A percentile compares a stretch with the other conserved stretches of the same genome.
Conservation (phyloP, 2,113 vertebrate species). For the Vulpes ferrilata region DNA sequence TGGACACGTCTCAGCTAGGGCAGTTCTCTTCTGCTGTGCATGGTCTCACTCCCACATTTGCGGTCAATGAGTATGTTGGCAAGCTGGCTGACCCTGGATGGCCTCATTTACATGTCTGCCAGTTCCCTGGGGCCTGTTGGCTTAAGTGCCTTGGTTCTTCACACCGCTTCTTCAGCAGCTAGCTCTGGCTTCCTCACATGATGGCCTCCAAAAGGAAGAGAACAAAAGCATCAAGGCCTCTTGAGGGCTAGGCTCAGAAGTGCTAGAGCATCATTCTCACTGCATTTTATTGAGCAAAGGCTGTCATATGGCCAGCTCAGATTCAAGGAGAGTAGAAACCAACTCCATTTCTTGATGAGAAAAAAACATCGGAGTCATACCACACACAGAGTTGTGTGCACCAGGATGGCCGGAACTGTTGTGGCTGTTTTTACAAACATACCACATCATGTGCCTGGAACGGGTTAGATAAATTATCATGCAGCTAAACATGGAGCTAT, state of each 20-base stretch:
- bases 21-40: background rate
- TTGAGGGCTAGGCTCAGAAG: background rate
- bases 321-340: background rate
- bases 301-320: background rate
- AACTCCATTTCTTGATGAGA: background rate
- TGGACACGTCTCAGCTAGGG: background rate
- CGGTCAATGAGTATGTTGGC: background rate
- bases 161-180: background rate
- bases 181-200: background rate
- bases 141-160: background rate
- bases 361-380: background rate
- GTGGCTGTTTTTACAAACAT: background rate
- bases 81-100: background rate
- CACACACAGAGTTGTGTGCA: background rate
- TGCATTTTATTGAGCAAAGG: background rate
- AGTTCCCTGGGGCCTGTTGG: background rate
- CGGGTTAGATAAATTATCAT: background rate
- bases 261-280: background rate
- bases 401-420: background rate
- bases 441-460: background rate
- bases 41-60: background rate
- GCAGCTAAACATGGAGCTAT: background rate
- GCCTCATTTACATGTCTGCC: background rate
- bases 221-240: background rate
- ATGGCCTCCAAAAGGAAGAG: conserved; percentile 14